Percentiles rank a stretch among this genome's conserved stretches.
Conservation (phyloP, 2,113 vertebrate species). For the Hepsetus odoe region DNA sequence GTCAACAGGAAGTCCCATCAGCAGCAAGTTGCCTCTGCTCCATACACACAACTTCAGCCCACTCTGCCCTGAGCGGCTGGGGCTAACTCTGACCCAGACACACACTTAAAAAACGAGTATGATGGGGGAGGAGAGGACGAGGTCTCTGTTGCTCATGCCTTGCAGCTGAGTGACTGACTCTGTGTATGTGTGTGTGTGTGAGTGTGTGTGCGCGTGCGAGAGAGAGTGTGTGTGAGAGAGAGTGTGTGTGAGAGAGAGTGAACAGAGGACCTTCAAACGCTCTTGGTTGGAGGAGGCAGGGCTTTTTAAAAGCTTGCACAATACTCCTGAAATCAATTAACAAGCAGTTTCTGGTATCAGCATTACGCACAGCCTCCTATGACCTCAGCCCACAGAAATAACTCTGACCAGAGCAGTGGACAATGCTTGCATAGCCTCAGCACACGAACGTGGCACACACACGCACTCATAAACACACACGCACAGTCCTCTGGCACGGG, state of each 20-base stretch:
- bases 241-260: background rate
- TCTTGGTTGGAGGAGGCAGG: conserved; percentile 49
- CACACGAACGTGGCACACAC: background rate
- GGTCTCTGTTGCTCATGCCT: background rate
- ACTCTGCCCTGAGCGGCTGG: conserved; percentile 19
- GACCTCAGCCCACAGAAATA: conserved; percentile 58
- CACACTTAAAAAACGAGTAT: background rate
- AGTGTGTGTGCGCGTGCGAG: background rate
- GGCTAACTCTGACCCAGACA: background rate
- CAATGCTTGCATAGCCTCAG: conserved; percentile 13
- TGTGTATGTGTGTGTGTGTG: too few species aligned
- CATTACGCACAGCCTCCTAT: conserved; percentile 48
- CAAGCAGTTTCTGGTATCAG: conserved; percentile 46
- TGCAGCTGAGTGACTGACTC: background rate
- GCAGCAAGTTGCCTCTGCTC: conserved; percentile 33
- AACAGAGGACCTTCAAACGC: conserved; percentile 57
- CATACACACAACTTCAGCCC: conserved; percentile 18
- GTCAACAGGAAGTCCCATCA: conserved; percentile 61
- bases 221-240: too few species aligned
- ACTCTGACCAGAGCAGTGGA: conserved; percentile 6
- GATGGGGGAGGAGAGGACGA: background rate
- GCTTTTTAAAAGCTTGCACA: conserved; percentile 50
- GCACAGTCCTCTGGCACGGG: conserved; percentile 27
- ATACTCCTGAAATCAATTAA: conserved; percentile 63
- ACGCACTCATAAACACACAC: conserved; percentile 20